Base-by-base conservation (phyloP, 2,888 invertebrate species). In the Drosophila gaucha region DNA sequence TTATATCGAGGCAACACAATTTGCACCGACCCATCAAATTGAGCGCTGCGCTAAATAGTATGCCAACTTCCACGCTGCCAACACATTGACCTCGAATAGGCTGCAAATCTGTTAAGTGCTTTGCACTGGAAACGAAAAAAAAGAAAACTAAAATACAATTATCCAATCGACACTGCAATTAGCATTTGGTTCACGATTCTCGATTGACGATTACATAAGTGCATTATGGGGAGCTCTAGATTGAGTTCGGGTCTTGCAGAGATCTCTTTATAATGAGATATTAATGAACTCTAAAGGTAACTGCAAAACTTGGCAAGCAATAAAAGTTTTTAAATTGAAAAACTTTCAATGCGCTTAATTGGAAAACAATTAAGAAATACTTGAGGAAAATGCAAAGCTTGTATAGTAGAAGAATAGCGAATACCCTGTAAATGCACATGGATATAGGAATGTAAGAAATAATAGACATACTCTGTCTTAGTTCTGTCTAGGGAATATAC, bases 111-210 rank as follows among this genome's bases (percentile, higher is more conserved):
- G 84, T 59, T 84, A 84, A 80, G 55, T 51, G 44, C 24, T 63
- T 76, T 75, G 73, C 65, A 73, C 79, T 72, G 47, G 46, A 28
- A 8, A 20, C 22, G 9, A 24, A 38, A 20, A 10, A 10, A 38
- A 57, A 18, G 4, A 54, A 46, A 14, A 9, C n/a, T n/a, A 12
- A 41, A 22, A 8, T n/a, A n/a, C 50, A 63, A 55, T 69, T 70
- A 55, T 65, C 24, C 64, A 77, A 54, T 69, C 74, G 55, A 63
- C 82, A 54, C 66, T 28, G 12, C 65, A 82, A 85, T 82, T 82
- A 85, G 59, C 82, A 44, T 49, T 5, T 10, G 63, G 43, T 22
- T 62, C 66, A n/a, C 59, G 58, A 58, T 24, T 28, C 10, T 8
- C 36, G 50, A 59, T 67, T 9, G 12, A 8, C 3, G 47, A 70